Evolutionary conservation across 2,888 invertebrate species (phyloP).

Genomic region (Lasioglossum pauxillum): DNA sequence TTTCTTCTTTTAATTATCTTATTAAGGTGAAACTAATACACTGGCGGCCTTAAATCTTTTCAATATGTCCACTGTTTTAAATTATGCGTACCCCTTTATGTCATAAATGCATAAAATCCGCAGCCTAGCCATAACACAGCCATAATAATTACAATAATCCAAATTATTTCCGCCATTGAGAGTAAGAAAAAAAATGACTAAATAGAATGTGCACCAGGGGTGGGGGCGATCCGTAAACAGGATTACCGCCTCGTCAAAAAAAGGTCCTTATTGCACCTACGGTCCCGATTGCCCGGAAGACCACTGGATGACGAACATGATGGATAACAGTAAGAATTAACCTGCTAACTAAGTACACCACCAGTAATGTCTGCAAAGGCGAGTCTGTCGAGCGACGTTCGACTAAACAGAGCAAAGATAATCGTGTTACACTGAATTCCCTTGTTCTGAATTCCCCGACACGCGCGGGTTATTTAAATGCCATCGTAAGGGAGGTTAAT

Average conservation of each 20-base stretch:
- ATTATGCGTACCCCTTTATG: too few species aligned
- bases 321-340: neutral
- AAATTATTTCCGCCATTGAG: too few species aligned
- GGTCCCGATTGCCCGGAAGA: neutral
- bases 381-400: neutral
- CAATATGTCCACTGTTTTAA: too few species aligned
- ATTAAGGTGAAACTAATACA: too few species aligned
- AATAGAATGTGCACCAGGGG: too few species aligned
- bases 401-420: neutral
- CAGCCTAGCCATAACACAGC: neutral
- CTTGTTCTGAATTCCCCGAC: neutral
- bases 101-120: too few species aligned
- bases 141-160: neutral
- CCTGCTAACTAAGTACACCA: neutral
- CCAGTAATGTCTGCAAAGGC: neutral
- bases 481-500: neutral
- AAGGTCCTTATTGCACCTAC: neutral
- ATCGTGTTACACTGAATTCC: neutral
- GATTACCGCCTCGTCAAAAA: too few species aligned
- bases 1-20: too few species aligned
- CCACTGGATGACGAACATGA: neutral
- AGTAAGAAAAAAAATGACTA: too few species aligned
- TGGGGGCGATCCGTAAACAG: too few species aligned
- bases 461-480: neutral
- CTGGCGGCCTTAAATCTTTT: too few species aligned